These are phyloP conservation scores for Chydorus sphaericus DNA, from an alignment of 2,888 invertebrate species.

Conservation along the genomic window DNA sequence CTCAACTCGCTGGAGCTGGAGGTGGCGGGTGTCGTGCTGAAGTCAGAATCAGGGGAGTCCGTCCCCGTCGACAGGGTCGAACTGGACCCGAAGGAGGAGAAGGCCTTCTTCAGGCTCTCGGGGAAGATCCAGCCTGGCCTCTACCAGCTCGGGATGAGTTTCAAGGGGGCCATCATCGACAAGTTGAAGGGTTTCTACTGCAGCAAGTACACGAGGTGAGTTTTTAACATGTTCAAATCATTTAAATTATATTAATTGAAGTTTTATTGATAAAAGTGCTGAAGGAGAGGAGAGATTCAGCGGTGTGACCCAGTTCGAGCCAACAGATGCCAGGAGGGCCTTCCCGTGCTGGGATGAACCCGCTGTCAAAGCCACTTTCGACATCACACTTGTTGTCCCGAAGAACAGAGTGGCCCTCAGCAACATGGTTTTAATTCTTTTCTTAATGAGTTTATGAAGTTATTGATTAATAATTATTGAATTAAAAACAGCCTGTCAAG, in stretches of 20 bases:
- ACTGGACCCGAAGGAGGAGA: conserved; percentile 25
- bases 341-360: conserved; percentile 99
- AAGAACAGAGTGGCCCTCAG: conserved; percentile 71
- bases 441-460: neutral
- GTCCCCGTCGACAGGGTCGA: conserved; percentile 9
- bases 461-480: neutral
- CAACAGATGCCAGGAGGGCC: conserved; percentile 77
- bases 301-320: conserved; percentile 83
- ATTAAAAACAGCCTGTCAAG: conserved; percentile 29
- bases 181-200: conserved; percentile 92
- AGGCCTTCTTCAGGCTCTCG: conserved; percentile 47
- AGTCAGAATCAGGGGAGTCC: neutral
- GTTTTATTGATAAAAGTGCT: conserved; percentile 24
- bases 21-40: conserved; percentile 39
- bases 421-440: conserved; percentile 57
- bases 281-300: conserved; percentile 63
- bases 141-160: conserved; percentile 45
- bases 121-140: conserved; percentile 41
- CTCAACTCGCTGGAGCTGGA: conserved; percentile 64
- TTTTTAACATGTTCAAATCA: neutral
- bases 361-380: conserved; percentile 85
- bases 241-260: neutral
- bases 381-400: conserved; percentile 69
- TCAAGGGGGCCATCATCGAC: conserved; percentile 75
- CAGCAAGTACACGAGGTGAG: conserved; percentile 55